phyloP scores from a whole-genome alignment of 2,888 invertebrate genomes.

The Oligia strigilis region DNA sequence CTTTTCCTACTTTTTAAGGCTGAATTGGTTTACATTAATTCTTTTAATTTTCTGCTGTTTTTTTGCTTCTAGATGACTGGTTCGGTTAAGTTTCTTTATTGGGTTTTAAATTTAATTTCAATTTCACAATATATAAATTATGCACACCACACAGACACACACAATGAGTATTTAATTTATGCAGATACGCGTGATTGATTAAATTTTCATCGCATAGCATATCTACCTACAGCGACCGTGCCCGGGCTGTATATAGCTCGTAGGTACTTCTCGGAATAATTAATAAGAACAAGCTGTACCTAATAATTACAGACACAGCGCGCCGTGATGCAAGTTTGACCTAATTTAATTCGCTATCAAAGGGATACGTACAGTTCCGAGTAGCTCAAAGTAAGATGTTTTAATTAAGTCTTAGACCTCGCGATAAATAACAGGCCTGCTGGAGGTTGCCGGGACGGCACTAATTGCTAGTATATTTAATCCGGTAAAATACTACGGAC shows the following conservation, averaged over 20 bases:
- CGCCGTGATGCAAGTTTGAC: slow-evolving; percentile 71
- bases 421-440: slow-evolving; percentile 87
- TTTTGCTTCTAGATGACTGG: slow-evolving; percentile 12
- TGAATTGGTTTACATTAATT: slow-evolving; percentile 52
- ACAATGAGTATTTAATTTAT: slow-evolving; percentile 29
- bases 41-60: slow-evolving; percentile 8
- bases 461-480: slow-evolving; percentile 90
- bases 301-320: slow-evolving; percentile 64
- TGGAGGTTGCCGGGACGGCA: slow-evolving; percentile 80
- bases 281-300: slow-evolving; percentile 53
- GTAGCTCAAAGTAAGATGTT: slow-evolving; percentile 88
- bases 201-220: slow-evolving; percentile 38
- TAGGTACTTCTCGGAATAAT: slow-evolving; percentile 40
- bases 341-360: slow-evolving; percentile 83
- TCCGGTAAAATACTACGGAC: slow-evolving; percentile 88
- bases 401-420: slow-evolving; percentile 89
- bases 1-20: slow-evolving; percentile 54
- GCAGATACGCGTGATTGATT: slow-evolving; percentile 34
- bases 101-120: neutral
- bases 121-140: neutral
- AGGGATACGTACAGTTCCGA: slow-evolving; percentile 79
- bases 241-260: neutral
- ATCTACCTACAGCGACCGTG: slow-evolving; percentile 3
- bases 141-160: neutral
- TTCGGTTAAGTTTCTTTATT: no score